These are phyloP conservation scores for Ageneiosus marmoratus DNA, from an alignment of 2,113 vertebrate species.

Conservation along the genomic window DNA sequence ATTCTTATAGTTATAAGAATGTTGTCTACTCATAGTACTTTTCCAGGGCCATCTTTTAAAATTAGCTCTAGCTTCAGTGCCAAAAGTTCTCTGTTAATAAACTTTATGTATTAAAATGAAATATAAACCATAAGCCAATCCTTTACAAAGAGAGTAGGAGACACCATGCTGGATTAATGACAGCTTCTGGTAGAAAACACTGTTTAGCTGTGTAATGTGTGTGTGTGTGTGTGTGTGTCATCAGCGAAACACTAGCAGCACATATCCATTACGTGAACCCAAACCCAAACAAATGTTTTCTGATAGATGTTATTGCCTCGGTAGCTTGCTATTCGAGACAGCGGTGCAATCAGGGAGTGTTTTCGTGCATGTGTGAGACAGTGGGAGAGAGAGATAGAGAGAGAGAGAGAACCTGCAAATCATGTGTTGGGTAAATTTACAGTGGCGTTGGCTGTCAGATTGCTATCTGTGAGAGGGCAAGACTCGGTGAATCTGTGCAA, in stretches of 20 bases:
- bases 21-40: neutral
- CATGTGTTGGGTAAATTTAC: slow-evolving; percentile 42
- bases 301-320: slow-evolving; percentile 14
- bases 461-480: slow-evolving; percentile 24
- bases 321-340: neutral
- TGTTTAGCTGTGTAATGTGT: slow-evolving; percentile 6
- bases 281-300: slow-evolving; percentile 23
- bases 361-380: slow-evolving; percentile 22
- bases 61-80: neutral
- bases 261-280: slow-evolving; percentile 4
- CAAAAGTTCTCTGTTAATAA: neutral
- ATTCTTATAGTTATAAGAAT: neutral
- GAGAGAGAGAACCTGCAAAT: slow-evolving; percentile 1
- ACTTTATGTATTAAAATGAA: neutral
- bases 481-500: slow-evolving; percentile 15
- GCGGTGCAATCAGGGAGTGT: neutral
- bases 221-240: slow-evolving; percentile 16
- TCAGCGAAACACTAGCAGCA: slow-evolving; percentile 14
- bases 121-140: neutral
- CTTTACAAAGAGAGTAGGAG: neutral
- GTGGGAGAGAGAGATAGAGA: neutral
- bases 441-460: slow-evolving; percentile 32
- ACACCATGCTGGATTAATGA: slow-evolving; percentile 14
- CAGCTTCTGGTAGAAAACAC: slow-evolving; percentile 6
- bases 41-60: neutral